A percentile compares a stretch with the other conserved stretches of the same genome.
Evolutionary conservation across 2,888 invertebrate species (phyloP).

Genomic region (Vanessa cardui): DNA sequence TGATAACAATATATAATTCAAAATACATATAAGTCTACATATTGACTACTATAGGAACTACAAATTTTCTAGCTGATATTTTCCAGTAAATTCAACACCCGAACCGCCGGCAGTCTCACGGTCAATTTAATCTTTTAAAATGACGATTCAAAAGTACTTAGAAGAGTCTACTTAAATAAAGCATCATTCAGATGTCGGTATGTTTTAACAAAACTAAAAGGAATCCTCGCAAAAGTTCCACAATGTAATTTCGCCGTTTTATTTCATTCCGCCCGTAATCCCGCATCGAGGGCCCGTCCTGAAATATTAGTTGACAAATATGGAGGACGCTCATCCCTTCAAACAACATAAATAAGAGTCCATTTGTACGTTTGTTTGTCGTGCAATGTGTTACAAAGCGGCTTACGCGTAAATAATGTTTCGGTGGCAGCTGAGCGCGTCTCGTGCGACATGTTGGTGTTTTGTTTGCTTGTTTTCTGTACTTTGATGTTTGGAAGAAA

Average conservation of each 20-base stretch:
- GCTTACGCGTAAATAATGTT: constrained; percentile 40
- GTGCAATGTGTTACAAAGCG: constrained; percentile 36
- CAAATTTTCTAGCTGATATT: too few species aligned
- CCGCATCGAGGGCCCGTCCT: constrained; percentile 30
- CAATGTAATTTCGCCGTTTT: constrained; percentile 16
- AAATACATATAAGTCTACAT: too few species aligned
- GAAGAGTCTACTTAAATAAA: too few species aligned
- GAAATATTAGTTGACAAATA: constrained; percentile 43
- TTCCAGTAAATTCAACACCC: too few species aligned
- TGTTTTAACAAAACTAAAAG: neutral
- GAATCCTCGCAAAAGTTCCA: neutral
- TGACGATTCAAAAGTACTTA: too few species aligned
- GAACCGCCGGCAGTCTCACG: too few species aligned
- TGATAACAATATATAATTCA: too few species aligned
- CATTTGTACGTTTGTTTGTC: constrained; percentile 42
- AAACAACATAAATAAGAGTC: constrained; percentile 38
- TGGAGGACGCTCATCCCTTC: constrained; percentile 39
- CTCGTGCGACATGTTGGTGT: neutral
- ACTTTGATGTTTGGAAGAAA: constrained; percentile 1
- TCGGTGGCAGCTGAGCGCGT: constrained; percentile 6
- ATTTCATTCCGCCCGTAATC: constrained; percentile 36
- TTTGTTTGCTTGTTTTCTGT: neutral
- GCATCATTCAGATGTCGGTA: too few species aligned
- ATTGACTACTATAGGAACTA: too few species aligned
- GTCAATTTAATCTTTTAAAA: too few species aligned